Conservation (phyloP, 1,140 invertebrate species). For the Sminthurides bifidus region DNA sequence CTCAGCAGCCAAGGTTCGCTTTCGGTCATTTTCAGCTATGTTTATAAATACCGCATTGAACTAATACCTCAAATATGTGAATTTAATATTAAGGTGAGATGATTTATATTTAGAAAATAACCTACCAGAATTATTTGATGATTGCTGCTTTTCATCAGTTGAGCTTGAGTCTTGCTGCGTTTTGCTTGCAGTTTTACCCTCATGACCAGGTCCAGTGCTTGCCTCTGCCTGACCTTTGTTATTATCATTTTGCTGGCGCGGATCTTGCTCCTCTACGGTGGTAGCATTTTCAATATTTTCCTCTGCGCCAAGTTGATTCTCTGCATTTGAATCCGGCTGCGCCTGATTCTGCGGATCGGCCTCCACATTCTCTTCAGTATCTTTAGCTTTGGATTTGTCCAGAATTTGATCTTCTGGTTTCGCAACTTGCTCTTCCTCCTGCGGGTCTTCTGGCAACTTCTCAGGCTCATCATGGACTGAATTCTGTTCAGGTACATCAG, state of each 20-base stretch:
- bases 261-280: conserved; percentile 27
- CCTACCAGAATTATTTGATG: neutral
- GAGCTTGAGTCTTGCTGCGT: conserved; percentile 45
- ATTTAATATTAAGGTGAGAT: neutral
- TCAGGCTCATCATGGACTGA: conserved; percentile 35
- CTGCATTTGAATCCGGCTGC: no score
- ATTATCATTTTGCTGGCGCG: conserved; percentile 40
- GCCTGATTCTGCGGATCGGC: conserved; percentile 38
- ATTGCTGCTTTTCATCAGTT: conserved; percentile 29
- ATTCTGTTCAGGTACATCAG: conserved; percentile 30
- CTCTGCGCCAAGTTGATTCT: conserved; percentile 41
- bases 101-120: neutral
- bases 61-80: neutral
- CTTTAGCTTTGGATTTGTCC: conserved; percentile 25
- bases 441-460: conserved; percentile 32
- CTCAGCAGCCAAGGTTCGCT: conserved; percentile 18
- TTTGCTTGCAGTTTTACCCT: conserved; percentile 41
- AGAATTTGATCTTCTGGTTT: conserved; percentile 32
- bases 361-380: conserved; percentile 42
- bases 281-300: conserved; percentile 30
- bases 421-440: conserved; percentile 32
- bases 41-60: neutral
- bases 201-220: conserved; percentile 48
- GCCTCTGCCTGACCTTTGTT: conserved; percentile 49
- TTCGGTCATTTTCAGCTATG: conserved; percentile 18